Base-by-base conservation (phyloP, 2,113 vertebrate genomes). In the Carassius auratus region DNA sequence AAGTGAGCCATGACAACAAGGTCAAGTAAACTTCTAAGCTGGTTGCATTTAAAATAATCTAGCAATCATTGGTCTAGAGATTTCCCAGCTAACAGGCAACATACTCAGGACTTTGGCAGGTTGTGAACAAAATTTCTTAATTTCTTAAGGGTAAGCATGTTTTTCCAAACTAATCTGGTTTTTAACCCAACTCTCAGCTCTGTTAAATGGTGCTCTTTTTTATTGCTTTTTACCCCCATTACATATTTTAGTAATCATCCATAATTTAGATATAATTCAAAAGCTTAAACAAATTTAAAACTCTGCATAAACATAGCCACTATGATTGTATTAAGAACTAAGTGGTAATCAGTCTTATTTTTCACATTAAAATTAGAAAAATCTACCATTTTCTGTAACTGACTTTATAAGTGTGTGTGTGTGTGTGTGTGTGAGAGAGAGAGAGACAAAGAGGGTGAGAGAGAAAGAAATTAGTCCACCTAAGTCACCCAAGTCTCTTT, bases 1-100 rank as follows among this genome's bases (percentile, higher is more conserved):
- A 17, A 19, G 15, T 75, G 82, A 84, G 52, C 23, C 30, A 13
- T 26, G 55, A 73, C 48, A 69, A 66, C 50, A 55, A 15, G 50
- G 59, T 30, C 62, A 48, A 62, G 36, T 57, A 36, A 48, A 42
- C 77, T 76, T 74, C 33, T 48, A 23, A 45, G 36, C 26, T 87
- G 83, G 13, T 77, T 81, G 36, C 62, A 57, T 71, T 81, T 76
- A 71, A 23, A 52, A 23, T 15, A 64, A 76, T 76, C 19, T 68
- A 33, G 13, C 13, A 15, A 17, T 7, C 30, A 33, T 33, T 68
- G 21, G 14, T 68, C 12, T 68, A 33, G 5, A 68, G 64, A 68
- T 64, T 64, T 64, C 62, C 62, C 62, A 64, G 12, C 23, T 5
- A 13, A 14, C 19, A 61, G 21, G 57, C 21, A 26, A 26, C 61